These are phyloP conservation scores for Rhynchopsitta pachyrhyncha DNA, from an alignment of 2,113 vertebrate genomes.

Conservation along the genomic window DNA sequence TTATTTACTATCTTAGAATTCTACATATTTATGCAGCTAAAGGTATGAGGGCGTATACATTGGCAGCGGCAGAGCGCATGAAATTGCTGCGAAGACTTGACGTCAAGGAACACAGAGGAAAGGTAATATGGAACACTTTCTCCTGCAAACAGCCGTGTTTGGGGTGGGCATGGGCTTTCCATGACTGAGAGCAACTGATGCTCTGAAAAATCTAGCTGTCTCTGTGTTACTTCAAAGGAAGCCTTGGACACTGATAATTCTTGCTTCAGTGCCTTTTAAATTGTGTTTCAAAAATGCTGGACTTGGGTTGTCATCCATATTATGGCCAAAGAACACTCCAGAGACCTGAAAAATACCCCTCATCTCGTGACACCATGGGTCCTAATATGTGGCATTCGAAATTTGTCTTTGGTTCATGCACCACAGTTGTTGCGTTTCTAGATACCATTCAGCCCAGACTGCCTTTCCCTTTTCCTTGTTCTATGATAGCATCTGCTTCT, in stretches of 20 bases:
- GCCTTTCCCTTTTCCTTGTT: background rate
- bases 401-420: background rate
- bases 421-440: background rate
- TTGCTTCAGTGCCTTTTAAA: background rate
- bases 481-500: background rate
- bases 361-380: accelerated
- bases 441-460: accelerated
- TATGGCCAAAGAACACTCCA: background rate
- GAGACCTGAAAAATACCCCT: background rate
- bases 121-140: background rate
- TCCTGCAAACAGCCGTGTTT: background rate
- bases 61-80: conserved; percentile 55
- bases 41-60: conserved; percentile 47
- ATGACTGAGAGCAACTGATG: accelerated
- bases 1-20: conserved; percentile 67
- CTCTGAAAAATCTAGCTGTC: background rate
- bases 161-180: background rate
- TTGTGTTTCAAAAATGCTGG: accelerated
- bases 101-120: conserved; percentile 67
- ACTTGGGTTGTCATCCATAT: background rate
- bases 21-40: conserved; percentile 69
- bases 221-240: background rate
- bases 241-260: accelerated
- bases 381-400: background rate
- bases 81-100: conserved; percentile 40